phyloP scores from a whole-genome alignment of 2,113 vertebrate species.

The Baryphthengus martii region DNA sequence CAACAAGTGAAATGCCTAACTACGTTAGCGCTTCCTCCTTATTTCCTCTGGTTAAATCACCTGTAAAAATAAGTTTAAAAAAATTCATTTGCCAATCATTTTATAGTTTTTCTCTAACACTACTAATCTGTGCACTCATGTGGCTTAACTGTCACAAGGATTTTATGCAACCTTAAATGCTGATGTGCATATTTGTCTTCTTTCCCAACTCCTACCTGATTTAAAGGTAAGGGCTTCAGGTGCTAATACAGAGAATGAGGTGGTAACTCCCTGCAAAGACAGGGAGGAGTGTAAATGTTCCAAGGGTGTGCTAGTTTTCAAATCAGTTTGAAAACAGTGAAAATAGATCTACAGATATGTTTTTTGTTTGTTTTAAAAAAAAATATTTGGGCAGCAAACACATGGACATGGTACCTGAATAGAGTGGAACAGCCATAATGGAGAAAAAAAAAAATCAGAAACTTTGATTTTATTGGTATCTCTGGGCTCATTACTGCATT shows the following conservation, averaged over 20 bases:
- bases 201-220: neutral
- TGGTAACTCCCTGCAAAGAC: neutral
- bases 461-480: neutral
- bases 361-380: neutral
- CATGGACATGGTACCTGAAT: neutral
- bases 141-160: neutral
- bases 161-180: neutral
- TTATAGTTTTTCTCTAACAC: neutral
- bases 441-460: accelerated
- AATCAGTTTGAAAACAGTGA: neutral
- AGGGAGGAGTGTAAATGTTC: neutral
- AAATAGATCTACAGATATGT: neutral
- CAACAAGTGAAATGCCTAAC: neutral
- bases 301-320: neutral
- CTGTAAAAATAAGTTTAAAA: neutral
- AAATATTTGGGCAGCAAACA: neutral
- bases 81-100: neutral
- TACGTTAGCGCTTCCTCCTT: neutral
- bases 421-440: neutral
- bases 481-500: neutral
- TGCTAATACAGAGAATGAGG: neutral
- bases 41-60: neutral
- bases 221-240: neutral
- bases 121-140: neutral
- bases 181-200: neutral